Base-by-base conservation (phyloP, 37 sponge, comb jelly and placozoan genomes). In the Hexactinellida sp. region DNA sequence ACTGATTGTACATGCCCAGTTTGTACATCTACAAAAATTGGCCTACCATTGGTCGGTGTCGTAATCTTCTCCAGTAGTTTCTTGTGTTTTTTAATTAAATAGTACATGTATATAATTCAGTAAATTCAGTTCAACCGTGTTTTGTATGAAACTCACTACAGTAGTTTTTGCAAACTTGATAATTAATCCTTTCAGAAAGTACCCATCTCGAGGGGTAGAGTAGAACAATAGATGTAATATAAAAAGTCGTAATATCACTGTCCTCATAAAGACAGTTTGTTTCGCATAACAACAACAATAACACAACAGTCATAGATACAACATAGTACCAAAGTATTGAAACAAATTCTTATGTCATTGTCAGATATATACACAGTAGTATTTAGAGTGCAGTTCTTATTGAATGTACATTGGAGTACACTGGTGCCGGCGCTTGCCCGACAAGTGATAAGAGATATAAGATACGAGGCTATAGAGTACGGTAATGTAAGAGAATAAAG, bases 401-500 rank as follows among this genome's bases (percentile, higher is more conserved):
- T n/a, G 76, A 63, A 63, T 63, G 76, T 63, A 63, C 76, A 32
- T 10, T 25, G 76, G 34, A 63, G 76, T 63, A 63, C 10, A 5
- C 76, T 47, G 52, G 52, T 19, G 52, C 9, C 16, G 16, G 52
- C 13, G 52, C 52, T 16, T 47, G 3, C 76, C 47, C 5, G 10
- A 25, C 76, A 63, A 63, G 76, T 63, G 76, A 63, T 63, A 63
- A n/a, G 76, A 63, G 76, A 63, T 5, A 63, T 10, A 21, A 63
- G 76, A 9, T 47, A 47, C 9, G 52, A 47, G 9, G 16, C 52
- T 19, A 63, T 7, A 21, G 13, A 63, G 3, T 63, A 63, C 13
- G 34, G 25, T 63, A 63, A 63, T 63, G 76, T 63, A 63, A 63
- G 76, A 63, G 76, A 63, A 63, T 63, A 5, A 63, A 63, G 21